phyloP scores from a whole-genome alignment of 2,113 vertebrate genomes.

The Pleuronectes platessa region DNA sequence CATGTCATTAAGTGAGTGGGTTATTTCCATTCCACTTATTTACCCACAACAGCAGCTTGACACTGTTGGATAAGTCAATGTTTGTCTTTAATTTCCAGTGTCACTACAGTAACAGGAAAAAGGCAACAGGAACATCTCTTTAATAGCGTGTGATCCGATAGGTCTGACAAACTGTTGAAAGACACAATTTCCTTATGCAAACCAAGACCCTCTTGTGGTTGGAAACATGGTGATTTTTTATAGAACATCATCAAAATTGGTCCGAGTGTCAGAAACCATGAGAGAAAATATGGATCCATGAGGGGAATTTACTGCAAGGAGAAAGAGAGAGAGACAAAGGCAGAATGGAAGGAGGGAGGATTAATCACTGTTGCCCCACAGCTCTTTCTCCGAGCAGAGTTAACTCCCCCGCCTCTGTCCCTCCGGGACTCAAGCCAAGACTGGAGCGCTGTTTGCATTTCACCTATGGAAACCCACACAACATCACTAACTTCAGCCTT shows the following conservation, averaged over 20 bases:
- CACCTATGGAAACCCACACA: conserved; percentile 71
- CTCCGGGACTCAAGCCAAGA: conserved; percentile 73
- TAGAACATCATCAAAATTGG: background rate
- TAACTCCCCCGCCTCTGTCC: conserved; percentile 72
- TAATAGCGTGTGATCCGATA: background rate
- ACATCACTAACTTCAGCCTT: conserved; percentile 54
- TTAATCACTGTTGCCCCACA: conserved; percentile 69
- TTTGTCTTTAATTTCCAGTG: conserved; percentile 42
- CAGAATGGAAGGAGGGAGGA: conserved; percentile 46
- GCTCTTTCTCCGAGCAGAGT: conserved; percentile 78
- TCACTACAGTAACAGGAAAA: conserved; percentile 4
- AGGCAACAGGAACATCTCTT: background rate
- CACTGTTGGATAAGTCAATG: conserved; percentile 28
- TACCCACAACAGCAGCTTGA: conserved; percentile 38
- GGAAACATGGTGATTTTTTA: background rate
- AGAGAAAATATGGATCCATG: conserved; percentile 13
- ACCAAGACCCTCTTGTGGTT: background rate
- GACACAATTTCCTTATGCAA: background rate
- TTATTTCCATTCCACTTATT: conserved; percentile 46
- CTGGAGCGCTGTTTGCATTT: conserved; percentile 81
- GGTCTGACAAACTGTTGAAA: background rate
- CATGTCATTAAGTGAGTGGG: conserved; percentile 42
- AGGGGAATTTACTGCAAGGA: conserved; percentile 32
- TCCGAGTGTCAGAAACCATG: conserved; percentile 1
- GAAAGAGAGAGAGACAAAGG: conserved; percentile 36